Conservation (phyloP, 2,888 invertebrate genomes). For the Holacanthella duospinosa region DNA sequence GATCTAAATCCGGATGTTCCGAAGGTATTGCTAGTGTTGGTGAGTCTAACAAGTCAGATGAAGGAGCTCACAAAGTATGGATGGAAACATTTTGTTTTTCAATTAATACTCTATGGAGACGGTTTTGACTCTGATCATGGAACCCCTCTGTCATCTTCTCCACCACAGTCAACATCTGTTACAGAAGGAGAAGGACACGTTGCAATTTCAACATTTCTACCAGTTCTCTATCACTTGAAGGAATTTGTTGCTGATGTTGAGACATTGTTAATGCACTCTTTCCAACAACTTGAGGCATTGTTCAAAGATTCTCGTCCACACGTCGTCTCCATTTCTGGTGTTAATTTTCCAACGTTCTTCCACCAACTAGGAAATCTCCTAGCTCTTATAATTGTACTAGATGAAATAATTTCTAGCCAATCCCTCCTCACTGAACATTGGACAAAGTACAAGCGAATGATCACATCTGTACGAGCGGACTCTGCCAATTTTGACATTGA, state of each 20-base stretch:
- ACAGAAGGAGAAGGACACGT: conserved; percentile 45
- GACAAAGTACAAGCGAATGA: conserved; percentile 62
- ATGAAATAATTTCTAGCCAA: conserved; percentile 53
- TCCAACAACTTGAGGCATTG: conserved; percentile 64
- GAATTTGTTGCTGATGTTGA: conserved; percentile 60
- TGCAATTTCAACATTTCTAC: conserved; percentile 45
- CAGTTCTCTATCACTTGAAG: conserved; percentile 49
- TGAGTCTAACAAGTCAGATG: conserved; percentile 27
- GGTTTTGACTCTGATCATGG: conserved; percentile 13
- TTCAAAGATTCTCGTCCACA: conserved; percentile 45
- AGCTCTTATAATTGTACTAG: conserved; percentile 51
- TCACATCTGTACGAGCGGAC: conserved; percentile 57
- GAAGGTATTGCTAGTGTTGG: conserved; percentile 34
- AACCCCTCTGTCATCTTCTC: background rate
- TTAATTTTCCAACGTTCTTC: conserved; percentile 34
- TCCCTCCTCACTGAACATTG: conserved; percentile 57
- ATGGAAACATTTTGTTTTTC: conserved; percentile 18
- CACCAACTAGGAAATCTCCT: conserved; percentile 45
- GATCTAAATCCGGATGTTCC: conserved; percentile 23
- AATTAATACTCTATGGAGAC: conserved; percentile 33
- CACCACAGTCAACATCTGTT: conserved; percentile 6
- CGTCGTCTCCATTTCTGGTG: conserved; percentile 36
- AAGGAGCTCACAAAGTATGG: conserved; percentile 20
- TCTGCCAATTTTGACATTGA: conserved; percentile 50
- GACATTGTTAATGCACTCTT: conserved; percentile 58